Evolutionary conservation across 2,113 vertebrate species (phyloP), one percentile per base, ranked within the genome.

Genomic region (Orthonyx spaldingii): DNA sequence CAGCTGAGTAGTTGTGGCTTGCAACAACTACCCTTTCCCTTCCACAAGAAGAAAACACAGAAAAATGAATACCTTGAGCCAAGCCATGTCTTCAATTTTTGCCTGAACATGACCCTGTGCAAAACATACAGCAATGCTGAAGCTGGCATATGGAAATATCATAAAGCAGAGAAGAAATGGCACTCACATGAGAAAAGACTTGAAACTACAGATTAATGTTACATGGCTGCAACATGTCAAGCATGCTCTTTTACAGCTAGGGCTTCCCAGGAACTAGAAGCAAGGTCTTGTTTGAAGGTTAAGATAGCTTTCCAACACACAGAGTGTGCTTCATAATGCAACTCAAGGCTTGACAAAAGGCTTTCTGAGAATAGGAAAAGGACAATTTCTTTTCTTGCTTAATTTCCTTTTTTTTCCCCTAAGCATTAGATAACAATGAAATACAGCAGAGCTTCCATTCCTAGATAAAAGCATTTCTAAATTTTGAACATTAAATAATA

Each of bases 51-150:
- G 41, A 79, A 37, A 44, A 72, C 8, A 13, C 13, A 39, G 12
- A 32, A 52, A 84, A 84, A 90, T 55, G 13, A 92, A 57, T 28
- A 81, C 33, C 44, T 87, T 59, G 64, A 93, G 94, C 65, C 84
- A 90, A 96, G 87, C 52, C 82, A 47, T 59, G 63, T 90, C 89
- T 94, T 83, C 47, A 68, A 60, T 56, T 52, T 56, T 87, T 94
- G 33, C 59, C 89, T 79, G 89, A 93, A 83, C 46, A 52, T 21
- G 83, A 91, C 71, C 61, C 80, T 69, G n/a, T 55, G 47, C 53
- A 93, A 94, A 96, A 87, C 49, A 90, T 16, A 50, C 21, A 27
- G 21, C 46, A 81, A 33, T 7, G 10, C 47, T 42, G 74, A 92
- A 94, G 78, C 72, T 61, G 80, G 66, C 66, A 77, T n/a, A 70